Percentiles rank a stretch among this genome's conserved stretches.
Evolutionary conservation across 2,888 invertebrate genomes (phyloP).

Genomic region (Erpobdella octoculata): DNA sequence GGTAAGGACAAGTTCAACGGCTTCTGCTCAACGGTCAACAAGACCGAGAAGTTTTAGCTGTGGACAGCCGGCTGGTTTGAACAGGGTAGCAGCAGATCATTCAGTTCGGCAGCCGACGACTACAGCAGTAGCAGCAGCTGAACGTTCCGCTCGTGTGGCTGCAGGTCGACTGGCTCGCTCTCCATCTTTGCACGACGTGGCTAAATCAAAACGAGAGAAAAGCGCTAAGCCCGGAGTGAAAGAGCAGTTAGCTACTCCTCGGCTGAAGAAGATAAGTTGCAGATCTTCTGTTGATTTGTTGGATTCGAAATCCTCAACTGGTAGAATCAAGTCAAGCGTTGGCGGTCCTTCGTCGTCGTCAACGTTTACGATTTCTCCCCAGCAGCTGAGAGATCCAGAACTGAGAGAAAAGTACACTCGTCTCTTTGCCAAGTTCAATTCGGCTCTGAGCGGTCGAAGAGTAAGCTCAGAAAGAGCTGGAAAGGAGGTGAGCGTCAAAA

Average conservation of each 20-base stretch:
- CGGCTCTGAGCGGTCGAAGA: no score
- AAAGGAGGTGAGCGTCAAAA: no score
- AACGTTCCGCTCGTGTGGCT: background rate
- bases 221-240: no score
- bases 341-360: background rate
- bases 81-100: no score
- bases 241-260: no score
- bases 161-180: background rate
- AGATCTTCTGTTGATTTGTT: background rate
- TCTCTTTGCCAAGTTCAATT: background rate
- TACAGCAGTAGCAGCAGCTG: background rate
- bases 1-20: background rate
- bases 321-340: background rate
- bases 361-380: background rate
- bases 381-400: background rate
- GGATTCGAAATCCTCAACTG: background rate
- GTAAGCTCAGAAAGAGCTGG: no score
- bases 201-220: no score
- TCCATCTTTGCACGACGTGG: no score
- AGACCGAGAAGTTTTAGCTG: background rate
- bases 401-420: slow-evolving; percentile 1
- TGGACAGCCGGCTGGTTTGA: no score
- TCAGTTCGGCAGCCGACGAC: no score
- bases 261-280: background rate
- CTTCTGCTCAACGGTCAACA: background rate